Evolutionary conservation across 2,113 vertebrate species (phyloP), one percentile per base, ranked within the genome.

Genomic region (Vombatus ursinus): DNA sequence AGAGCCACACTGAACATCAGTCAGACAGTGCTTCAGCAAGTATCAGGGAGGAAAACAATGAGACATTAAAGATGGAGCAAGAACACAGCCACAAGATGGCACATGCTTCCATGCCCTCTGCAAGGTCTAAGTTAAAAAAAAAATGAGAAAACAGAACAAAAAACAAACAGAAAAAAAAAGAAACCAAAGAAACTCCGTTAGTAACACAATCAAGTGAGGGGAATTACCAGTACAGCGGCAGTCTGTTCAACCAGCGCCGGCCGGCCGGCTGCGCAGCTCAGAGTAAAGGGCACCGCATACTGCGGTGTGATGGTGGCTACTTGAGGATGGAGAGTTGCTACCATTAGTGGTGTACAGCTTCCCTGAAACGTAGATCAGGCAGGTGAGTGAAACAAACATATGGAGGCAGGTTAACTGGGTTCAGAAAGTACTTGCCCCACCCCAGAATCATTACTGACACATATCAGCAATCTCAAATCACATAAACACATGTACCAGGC

Each of bases 261-360:
- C 98, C 99, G 99, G 98, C 99, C 99, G 99, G 99, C 99, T 99
- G 99, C 99, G 97, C 99, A 98, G 99, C 99, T 99, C 99, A 99
- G 99, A 97, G 99, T 99, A 98, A 99, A 99, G 98, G 99, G 99
- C 97, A 99, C 99, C 98, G 99, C 99, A 98, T 99, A 99, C 99
- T 99, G 99, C 98, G 99, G 99, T 95, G 99, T 99, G 99, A 99
- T 99, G 99, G 99, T 99, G 99, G 99, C 99, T 99, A 99, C 99
- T 99, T 99, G 99, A 98, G 99, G 99, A 99, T 99, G 99, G 98
- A 99, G 99, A 98, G 99, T 99, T 99, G 99, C 99, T 99, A 99
- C 99, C 99, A 99, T 99, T 99, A 99, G 99, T 99, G 99, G 99
- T 98, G 99, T 99, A 98, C 99, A 99, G 99, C 99, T 99, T 99